Conservation (phyloP, 2,797 vertebrate genomes). For the Neosilurus hyrtlii region DNA sequence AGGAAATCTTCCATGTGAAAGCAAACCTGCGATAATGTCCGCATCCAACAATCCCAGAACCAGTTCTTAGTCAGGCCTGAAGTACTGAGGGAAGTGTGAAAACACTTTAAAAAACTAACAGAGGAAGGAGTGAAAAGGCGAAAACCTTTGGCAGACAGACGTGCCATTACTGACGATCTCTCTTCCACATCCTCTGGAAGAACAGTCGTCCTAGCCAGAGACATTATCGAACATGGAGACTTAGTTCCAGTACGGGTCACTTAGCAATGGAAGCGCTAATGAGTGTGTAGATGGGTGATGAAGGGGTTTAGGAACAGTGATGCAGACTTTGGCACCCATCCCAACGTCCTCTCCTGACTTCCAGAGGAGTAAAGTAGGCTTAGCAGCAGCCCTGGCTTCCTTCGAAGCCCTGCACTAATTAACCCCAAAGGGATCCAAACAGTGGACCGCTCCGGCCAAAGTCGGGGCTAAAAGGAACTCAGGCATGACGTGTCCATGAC, state of each 20-base stretch:
- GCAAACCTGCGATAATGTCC: background rate
- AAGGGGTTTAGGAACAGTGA: slow-evolving; percentile 6
- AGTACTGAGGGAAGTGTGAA: background rate
- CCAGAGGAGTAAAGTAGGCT: slow-evolving; percentile 38
- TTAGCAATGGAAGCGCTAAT: slow-evolving; percentile 34
- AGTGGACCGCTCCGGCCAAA: slow-evolving; percentile 35
- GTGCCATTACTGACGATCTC: background rate
- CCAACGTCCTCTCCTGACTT: slow-evolving; percentile 36
- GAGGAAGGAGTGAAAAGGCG: background rate
- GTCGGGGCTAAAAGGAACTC: slow-evolving; percentile 29
- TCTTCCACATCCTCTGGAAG: background rate
- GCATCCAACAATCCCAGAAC: background rate
- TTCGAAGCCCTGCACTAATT: slow-evolving; percentile 47
- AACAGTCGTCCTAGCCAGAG: background rate
- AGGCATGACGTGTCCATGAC: slow-evolving; percentile 37
- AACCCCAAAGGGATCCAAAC: slow-evolving; percentile 44
- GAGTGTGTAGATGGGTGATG: slow-evolving; percentile 37
- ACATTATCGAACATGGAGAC: background rate
- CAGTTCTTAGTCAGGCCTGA: background rate
- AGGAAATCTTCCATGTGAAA: background rate
- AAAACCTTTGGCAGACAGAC: background rate
- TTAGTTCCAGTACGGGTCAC: slow-evolving; percentile 34
- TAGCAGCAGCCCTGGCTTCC: slow-evolving; percentile 42
- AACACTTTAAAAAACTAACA: background rate
- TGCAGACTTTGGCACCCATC: slow-evolving; percentile 43